These are phyloP conservation scores for Etia nguti DNA, from an alignment of 2,113 vertebrate genomes.

Conservation along the genomic window DNA sequence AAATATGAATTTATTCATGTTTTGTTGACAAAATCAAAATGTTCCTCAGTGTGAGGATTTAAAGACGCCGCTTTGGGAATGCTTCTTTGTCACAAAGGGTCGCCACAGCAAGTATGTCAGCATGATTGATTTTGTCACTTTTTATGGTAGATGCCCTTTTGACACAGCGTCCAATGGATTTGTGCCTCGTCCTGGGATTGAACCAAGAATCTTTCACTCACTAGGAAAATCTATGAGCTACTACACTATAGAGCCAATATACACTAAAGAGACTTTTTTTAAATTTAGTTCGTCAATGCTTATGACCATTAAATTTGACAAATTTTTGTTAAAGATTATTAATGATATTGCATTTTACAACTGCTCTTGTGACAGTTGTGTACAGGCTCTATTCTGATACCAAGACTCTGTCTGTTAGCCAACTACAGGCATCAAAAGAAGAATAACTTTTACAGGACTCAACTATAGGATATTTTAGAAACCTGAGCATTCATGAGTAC, in stretches of 20 bases:
- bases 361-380: neutral
- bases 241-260: no score
- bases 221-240: no score
- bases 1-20: neutral
- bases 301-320: neutral
- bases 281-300: neutral
- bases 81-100: neutral
- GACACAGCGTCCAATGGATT: neutral
- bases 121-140: neutral
- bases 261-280: no score
- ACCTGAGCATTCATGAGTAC: neutral
- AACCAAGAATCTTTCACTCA: neutral
- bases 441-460: neutral
- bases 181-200: neutral
- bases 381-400: neutral
- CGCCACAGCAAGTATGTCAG: fast-evolving
- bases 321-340: neutral
- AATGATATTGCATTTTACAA: neutral
- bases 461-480: neutral
- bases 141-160: neutral
- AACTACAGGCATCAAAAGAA: neutral
- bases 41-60: neutral
- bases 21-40: neutral
- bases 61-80: neutral
- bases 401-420: neutral